Evolutionary conservation across 2,113 vertebrate genomes (phyloP).

Genomic region (Marmota monax): DNA sequence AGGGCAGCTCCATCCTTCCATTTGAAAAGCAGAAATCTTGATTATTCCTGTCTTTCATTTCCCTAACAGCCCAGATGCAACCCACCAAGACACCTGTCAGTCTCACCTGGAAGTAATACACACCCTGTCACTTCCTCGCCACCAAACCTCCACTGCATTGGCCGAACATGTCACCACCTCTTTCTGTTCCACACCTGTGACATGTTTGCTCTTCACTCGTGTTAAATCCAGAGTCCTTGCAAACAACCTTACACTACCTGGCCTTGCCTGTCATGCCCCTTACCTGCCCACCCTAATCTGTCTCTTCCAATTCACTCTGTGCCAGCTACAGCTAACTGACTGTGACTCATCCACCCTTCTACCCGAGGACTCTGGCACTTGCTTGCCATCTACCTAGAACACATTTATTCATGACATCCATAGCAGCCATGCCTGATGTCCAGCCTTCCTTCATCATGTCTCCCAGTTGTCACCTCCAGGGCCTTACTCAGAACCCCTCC

Average conservation of each 20-base stretch:
- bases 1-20: too few relatives aligned
- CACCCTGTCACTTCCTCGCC: too few relatives aligned
- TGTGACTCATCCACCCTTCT: too few relatives aligned
- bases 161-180: not conserved
- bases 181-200: not conserved
- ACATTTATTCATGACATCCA: not conserved
- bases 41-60: too few relatives aligned
- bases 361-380: not conserved
- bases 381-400: not conserved
- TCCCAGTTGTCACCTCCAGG: not conserved
- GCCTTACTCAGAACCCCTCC: not conserved
- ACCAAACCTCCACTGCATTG: too few relatives aligned
- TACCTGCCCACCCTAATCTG: not conserved
- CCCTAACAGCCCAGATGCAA: not conserved
- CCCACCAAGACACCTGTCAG: not conserved
- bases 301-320: not conserved
- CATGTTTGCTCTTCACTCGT: not conserved
- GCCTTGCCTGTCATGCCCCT: not conserved
- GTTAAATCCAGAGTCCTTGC: not conserved
- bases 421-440: too few relatives aligned
- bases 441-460: not conserved
- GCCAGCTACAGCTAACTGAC: not conserved
- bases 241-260: not conserved
- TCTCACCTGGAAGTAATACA: not conserved
- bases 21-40: too few relatives aligned